Evolutionary conservation across 2,797 vertebrate species (phyloP), one percentile per base, ranked within the genome.

Genomic region (Cottoperca gobio): DNA sequence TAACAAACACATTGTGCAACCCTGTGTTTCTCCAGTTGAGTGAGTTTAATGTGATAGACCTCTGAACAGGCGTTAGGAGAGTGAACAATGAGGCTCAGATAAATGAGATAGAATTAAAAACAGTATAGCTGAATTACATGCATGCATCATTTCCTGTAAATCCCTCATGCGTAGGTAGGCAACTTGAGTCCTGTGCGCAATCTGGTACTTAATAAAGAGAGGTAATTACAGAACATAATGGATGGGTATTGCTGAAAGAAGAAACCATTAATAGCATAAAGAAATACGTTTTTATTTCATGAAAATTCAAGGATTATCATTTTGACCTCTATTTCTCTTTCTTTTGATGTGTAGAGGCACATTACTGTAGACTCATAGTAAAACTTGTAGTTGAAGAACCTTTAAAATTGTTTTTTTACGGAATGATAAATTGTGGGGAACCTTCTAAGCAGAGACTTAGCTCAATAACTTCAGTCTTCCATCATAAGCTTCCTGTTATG

Each of bases 401-500:
- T 50, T 75, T 1, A 17, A 26, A 61, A 46, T 24, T 8, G 12
- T 6, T 67, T 6, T 67, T 70, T 46, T 31, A 31, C 33, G n/a
- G 4, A 62, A 60, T 75, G 57, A 71, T 65, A 35, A 43, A 78
- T 55, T 23, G n/a, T 57, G 43, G 31, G 42, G 40, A 69, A 50
- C 17, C 65, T 70, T 67, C 37, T 28, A 53, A 67, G 69, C 52
- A 7, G 48, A 58, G n/a, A 57, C 35, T 60, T 66, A 24, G 60
- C 55, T 50, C 33, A 42, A 9, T 58, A 63, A 73, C 42, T 76
- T 77, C 14, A 70, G 54, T 84, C 70, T 12, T 21, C 46, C 74
- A 76, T 79, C 82, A 80, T 73, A 72, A 68, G 73, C 70, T 89
- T 89, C 82, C 83, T 83, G 85, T 81, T 86, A 61, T 71, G 75